Evolutionary conservation across 2,888 invertebrate species (phyloP).

Genomic region (Megalurothrips usitatus): DNA sequence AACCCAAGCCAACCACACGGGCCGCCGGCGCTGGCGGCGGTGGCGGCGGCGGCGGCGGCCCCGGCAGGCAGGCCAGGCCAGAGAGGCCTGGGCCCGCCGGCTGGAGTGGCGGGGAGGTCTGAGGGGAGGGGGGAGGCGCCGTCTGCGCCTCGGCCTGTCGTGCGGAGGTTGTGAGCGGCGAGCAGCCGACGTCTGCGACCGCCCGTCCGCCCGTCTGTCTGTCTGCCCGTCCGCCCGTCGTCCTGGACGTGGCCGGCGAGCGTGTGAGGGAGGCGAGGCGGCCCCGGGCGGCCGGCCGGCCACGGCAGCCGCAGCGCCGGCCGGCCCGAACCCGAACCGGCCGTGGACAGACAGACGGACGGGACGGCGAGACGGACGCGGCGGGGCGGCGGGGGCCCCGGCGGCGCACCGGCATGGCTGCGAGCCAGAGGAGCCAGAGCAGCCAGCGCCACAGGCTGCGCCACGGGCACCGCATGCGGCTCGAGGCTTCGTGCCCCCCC

Average conservation of each 20-base stretch:
- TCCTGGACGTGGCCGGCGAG: neutral
- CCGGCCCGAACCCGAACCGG: neutral
- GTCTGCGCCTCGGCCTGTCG: too few species aligned
- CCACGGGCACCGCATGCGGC: too few species aligned
- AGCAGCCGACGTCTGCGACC: neutral
- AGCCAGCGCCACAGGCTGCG: neutral
- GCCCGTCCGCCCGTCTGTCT: neutral
- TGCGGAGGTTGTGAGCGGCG: too few species aligned
- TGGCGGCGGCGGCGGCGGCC: too few species aligned
- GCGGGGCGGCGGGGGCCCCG: neutral
- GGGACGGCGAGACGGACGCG: neutral
- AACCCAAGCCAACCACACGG: too few species aligned
- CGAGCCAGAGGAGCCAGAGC: neutral
- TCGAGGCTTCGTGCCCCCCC: too few species aligned
- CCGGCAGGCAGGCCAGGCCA: too few species aligned
- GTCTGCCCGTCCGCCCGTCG: too few species aligned
- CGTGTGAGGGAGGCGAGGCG: neutral
- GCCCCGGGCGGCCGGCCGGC: neutral
- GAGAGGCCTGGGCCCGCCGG: neutral
- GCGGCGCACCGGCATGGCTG: constrained; percentile 17
- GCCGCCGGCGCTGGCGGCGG: too few species aligned
- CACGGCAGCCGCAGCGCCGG: neutral
- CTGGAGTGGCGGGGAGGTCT: neutral
- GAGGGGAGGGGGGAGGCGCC: neutral
- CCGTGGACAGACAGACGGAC: neutral